These are phyloP conservation scores for Takifugu flavidus DNA, from an alignment of 2,113 vertebrate species.

Conservation along the genomic window DNA sequence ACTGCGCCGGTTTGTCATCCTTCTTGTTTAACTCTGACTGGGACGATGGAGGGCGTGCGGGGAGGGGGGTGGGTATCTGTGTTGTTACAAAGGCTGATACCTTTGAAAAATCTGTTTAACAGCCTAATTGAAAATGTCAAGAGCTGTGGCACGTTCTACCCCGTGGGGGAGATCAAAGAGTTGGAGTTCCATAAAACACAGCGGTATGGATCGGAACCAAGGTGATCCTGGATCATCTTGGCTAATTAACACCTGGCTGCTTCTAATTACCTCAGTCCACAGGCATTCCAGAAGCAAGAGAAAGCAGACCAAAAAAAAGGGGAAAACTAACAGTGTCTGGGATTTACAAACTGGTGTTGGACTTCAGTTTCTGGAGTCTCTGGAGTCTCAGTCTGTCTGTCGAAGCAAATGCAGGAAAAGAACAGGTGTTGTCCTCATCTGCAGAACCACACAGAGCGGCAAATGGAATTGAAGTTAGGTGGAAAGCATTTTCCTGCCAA, in stretches of 20 bases:
- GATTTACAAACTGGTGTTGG: conserved; percentile 34
- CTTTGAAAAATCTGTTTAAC: conserved; percentile 60
- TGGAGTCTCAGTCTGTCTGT: conserved; percentile 24
- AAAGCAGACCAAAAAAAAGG: background rate
- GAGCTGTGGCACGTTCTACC: conserved; percentile 52
- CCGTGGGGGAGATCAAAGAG: conserved; percentile 65
- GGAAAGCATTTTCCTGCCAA: conserved; percentile 21
- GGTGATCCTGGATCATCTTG: conserved; percentile 37
- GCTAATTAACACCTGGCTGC: conserved; percentile 69
- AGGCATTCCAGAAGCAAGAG: conserved; percentile 20
- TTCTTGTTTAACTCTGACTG: conserved; percentile 50
- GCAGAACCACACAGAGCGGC: conserved; percentile 15
- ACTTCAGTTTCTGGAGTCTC: conserved; percentile 19
- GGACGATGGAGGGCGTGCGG: conserved; percentile 29
- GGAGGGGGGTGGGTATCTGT: conserved; percentile 8
- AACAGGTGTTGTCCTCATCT: conserved; percentile 45
- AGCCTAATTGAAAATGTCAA: conserved; percentile 71
- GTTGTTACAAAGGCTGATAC: conserved; percentile 9
- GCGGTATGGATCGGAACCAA: conserved; percentile 59
- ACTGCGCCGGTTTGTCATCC: conserved; percentile 50
- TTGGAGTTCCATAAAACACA: conserved; percentile 49
- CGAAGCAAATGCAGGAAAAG: conserved; percentile 11
- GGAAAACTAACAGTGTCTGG: conserved; percentile 9
- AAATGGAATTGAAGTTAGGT: conserved; percentile 4
- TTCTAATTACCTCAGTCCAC: conserved; percentile 56